Percentiles rank a stretch among this genome's conserved stretches.
Conservation (phyloP, 2,113 vertebrate genomes). For the Engystomops pustulosus region DNA sequence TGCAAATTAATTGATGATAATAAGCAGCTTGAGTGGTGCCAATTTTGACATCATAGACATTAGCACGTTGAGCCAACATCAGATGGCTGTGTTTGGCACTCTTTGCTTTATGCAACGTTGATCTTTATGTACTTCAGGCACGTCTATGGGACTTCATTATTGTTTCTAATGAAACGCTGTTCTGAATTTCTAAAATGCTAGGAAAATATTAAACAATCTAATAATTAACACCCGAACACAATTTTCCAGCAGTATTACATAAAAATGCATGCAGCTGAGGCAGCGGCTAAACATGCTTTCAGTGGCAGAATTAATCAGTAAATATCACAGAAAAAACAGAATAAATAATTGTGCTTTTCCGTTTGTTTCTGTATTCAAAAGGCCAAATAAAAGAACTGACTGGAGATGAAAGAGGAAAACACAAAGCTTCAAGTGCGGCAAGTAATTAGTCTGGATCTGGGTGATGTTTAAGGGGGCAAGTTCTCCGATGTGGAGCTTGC, state of each 20-base stretch:
- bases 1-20: constrained; percentile 58
- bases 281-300: not conserved
- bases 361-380: constrained; percentile 8
- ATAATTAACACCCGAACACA: constrained; percentile 48
- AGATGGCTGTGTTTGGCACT: constrained; percentile 52
- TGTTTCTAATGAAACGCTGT: constrained; percentile 51
- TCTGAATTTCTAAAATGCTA: constrained; percentile 45
- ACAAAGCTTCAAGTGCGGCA: not conserved
- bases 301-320: constrained; percentile 27
- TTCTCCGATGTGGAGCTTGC: too few relatives aligned
- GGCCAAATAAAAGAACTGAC: not conserved
- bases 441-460: not conserved
- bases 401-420: constrained; percentile 2
- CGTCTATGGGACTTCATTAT: constrained; percentile 56
- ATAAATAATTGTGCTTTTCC: not conserved
- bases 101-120: constrained; percentile 52
- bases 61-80: constrained; percentile 52
- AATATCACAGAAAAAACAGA: not conserved
- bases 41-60: constrained; percentile 57
- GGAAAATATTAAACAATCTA: constrained; percentile 55
- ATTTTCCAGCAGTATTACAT: constrained; percentile 13
- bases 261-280: constrained; percentile 25
- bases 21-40: constrained; percentile 54
- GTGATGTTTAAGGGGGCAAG: not conserved
- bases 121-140: constrained; percentile 50